Evolutionary conservation across 2,797 vertebrate genomes (phyloP).

Genomic region (Agapornis canus): DNA sequence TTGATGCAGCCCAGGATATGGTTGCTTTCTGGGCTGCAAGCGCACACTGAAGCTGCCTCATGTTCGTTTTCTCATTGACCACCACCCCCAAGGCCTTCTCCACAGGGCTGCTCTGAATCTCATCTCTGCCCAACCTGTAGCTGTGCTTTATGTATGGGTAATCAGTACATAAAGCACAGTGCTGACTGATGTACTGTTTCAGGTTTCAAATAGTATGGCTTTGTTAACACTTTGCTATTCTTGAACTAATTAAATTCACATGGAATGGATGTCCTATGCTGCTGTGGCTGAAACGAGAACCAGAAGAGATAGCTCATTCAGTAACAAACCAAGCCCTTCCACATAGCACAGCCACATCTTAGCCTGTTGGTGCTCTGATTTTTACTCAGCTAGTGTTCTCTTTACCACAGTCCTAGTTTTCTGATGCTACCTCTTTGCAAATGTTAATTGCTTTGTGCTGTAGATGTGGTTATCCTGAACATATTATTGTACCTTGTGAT

Average conservation of each 20-base stretch:
- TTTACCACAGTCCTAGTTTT: neutral
- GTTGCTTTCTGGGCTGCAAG: too few relatives aligned
- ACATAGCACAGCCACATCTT: fast-evolving
- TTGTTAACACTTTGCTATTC: neutral
- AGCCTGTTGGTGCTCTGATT: neutral
- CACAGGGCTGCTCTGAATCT: neutral
- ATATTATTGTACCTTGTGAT: neutral
- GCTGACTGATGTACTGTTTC: neutral
- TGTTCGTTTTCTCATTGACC: neutral
- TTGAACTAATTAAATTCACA: neutral
- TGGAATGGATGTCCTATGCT: neutral
- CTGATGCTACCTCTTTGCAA: neutral
- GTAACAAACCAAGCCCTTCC: neutral
- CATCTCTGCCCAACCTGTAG: neutral
- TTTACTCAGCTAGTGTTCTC: neutral
- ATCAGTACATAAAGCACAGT: neutral
- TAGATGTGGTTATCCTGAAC: neutral
- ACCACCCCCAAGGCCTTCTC: neutral
- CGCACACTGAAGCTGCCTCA: neutral
- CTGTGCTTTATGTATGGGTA: neutral
- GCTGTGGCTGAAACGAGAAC: neutral
- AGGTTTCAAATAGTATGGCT: neutral
- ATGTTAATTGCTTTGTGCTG: neutral
- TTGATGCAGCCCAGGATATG: too few relatives aligned
- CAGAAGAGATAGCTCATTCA: neutral